These are phyloP conservation scores for pig (Sus scrofa) DNA, from an alignment of 2,113 vertebrate genomes.

Conservation along the genomic window DNA sequence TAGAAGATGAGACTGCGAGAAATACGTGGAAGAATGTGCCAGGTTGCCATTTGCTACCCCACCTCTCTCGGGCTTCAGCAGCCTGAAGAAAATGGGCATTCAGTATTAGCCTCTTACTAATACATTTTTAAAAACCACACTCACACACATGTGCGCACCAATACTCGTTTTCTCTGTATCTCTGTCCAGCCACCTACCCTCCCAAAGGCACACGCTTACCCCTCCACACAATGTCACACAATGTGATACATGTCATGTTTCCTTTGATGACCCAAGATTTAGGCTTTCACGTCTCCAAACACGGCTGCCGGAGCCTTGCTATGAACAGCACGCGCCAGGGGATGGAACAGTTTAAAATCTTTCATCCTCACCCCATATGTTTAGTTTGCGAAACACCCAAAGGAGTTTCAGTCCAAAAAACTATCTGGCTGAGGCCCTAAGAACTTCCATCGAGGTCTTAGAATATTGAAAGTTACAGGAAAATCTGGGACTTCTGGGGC, in stretches of 20 bases:
- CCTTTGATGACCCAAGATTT: neutral
- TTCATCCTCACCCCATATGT: neutral
- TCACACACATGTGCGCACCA: neutral
- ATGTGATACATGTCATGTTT: rapidly evolving
- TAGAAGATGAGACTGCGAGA: neutral
- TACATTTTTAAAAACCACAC: neutral
- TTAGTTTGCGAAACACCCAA: neutral
- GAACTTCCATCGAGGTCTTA: neutral
- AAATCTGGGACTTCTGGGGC: rapidly evolving
- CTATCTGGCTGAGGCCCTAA: neutral
- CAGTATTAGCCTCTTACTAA: neutral
- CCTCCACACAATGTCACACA: too few relatives aligned
- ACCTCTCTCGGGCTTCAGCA: neutral
- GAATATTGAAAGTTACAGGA: neutral
- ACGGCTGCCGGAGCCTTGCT: neutral
- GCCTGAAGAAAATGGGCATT: neutral
- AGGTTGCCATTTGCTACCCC: neutral
- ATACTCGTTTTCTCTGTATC: neutral
- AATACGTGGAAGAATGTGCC: neutral
- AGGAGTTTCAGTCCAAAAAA: neutral
- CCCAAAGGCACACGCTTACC: neutral
- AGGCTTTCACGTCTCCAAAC: neutral
- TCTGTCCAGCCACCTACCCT: neutral
- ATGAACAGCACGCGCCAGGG: rapidly evolving
- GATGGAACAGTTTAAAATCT: neutral